phyloP scores from a whole-genome alignment of 2,888 invertebrate genomes.

The Gymnocheta viridis region DNA sequence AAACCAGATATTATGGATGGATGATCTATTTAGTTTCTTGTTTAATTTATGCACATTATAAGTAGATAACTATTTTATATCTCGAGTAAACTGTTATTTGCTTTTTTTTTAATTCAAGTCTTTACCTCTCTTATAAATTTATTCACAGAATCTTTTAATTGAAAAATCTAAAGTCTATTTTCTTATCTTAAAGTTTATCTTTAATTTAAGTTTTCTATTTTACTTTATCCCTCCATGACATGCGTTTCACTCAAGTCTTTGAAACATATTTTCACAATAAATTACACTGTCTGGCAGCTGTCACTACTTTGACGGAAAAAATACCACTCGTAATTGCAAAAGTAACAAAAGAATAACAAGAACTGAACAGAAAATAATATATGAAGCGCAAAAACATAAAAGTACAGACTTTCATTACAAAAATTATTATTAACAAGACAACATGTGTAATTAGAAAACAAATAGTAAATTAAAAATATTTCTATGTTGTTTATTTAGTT shows the following conservation, averaged over 20 bases:
- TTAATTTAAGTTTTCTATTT: conserved; percentile 12
- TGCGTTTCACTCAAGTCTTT: conserved; percentile 46
- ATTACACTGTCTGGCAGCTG: conserved; percentile 70
- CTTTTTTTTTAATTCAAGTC: neutral
- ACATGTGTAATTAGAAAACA: conserved; percentile 56
- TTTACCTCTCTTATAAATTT: neutral
- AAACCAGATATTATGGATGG: no score
- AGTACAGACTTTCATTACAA: conserved; percentile 48
- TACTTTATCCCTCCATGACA: conserved; percentile 10
- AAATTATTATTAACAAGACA: conserved; percentile 46
- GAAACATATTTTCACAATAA: conserved; percentile 62
- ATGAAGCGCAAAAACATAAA: conserved; percentile 17
- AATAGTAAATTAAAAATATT: conserved; percentile 13
- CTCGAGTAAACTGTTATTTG: neutral
- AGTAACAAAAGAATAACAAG: conserved; percentile 51
- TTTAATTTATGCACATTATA: neutral
- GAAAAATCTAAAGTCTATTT: neutral
- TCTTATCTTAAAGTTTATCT: conserved; percentile 9
- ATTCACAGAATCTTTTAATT: neutral
- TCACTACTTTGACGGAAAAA: conserved; percentile 61
- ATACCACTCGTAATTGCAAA: conserved; percentile 46
- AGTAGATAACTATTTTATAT: neutral
- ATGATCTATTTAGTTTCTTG: no score
- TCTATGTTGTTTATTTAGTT: neutral
- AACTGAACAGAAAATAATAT: neutral